Evolutionary conservation across 2,113 vertebrate species (phyloP).

Genomic region (Atrichornis clamosus): DNA sequence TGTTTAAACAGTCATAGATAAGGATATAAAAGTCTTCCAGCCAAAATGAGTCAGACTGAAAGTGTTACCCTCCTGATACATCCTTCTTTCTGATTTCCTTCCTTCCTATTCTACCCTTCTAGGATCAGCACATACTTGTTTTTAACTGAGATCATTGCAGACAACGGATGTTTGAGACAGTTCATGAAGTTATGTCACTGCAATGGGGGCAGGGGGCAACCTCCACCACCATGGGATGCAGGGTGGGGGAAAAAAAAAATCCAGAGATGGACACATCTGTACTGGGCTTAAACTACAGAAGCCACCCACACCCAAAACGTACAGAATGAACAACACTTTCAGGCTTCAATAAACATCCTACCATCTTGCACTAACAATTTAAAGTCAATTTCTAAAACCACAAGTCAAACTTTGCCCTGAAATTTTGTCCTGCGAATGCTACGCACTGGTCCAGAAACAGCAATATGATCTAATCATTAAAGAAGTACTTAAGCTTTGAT

Average conservation of each 20-base stretch:
- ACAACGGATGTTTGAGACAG: neutral
- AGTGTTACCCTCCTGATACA: neutral
- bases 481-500: neutral
- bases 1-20: neutral
- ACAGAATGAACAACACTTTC: neutral
- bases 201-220: neutral
- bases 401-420: neutral
- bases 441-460: neutral
- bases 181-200: neutral
- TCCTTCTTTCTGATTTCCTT: neutral
- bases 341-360: neutral
- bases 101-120: neutral
- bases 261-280: neutral
- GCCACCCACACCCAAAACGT: neutral
- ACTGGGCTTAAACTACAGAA: conserved; percentile 10
- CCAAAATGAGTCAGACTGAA: neutral
- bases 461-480: neutral
- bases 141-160: neutral
- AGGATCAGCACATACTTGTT: neutral
- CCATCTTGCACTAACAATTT: neutral
- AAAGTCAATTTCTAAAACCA: neutral
- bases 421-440: neutral
- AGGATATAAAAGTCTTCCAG: neutral
- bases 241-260: rapidly evolving
- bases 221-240: neutral